phyloP scores from a whole-genome alignment of 2,797 vertebrate species.

The Aeoliscus strigatus region DNA sequence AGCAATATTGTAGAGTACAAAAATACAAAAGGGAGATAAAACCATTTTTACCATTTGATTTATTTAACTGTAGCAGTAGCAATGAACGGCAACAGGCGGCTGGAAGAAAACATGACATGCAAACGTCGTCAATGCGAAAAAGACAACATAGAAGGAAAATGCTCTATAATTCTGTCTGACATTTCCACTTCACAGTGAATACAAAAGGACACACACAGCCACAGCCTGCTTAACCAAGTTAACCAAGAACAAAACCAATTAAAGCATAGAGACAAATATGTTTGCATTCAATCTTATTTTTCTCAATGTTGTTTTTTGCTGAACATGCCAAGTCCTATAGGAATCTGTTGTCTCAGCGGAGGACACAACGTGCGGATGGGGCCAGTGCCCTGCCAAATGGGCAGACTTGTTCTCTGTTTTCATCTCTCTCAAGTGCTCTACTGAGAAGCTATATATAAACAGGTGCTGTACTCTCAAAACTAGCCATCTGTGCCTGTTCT shows the following conservation, averaged over 20 bases:
- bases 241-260: conserved; percentile 10
- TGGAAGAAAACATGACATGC: too few relatives aligned
- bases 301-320: conserved; percentile 26
- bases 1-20: too few relatives aligned
- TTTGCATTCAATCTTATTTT: conserved; percentile 30
- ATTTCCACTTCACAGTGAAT: too few relatives aligned
- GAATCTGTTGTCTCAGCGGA: conserved; percentile 56
- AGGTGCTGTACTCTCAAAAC: conserved; percentile 69
- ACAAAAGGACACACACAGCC: background rate
- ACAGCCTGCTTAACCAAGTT: conserved; percentile 13
- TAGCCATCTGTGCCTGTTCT: conserved; percentile 70
- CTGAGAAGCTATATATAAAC: conserved; percentile 79
- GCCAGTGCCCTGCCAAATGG: conserved; percentile 63
- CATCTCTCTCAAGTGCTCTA: conserved; percentile 69
- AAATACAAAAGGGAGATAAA: too few relatives aligned
- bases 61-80: too few relatives aligned
- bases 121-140: too few relatives aligned
- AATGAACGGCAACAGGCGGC: too few relatives aligned
- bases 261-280: background rate
- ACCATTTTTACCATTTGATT: too few relatives aligned
- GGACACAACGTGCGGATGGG: conserved; percentile 47
- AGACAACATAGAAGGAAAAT: too few relatives aligned
- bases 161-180: too few relatives aligned
- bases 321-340: conserved; percentile 40
- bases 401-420: conserved; percentile 74